Conservation (phyloP, 2,888 invertebrate species). For the Blastobasis lacticolella region DNA sequence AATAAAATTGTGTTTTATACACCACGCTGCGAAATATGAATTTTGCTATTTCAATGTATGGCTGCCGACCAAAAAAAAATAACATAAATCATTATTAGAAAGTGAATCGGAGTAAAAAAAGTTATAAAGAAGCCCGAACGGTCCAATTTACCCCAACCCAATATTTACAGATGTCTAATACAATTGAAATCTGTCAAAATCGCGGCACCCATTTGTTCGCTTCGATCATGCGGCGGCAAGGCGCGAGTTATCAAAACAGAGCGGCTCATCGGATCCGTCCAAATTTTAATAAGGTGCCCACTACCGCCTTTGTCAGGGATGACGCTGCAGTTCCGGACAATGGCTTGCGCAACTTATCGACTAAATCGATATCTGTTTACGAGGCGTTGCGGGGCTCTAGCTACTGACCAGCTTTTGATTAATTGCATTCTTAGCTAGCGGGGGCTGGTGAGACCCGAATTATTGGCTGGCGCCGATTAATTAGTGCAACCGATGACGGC, state of each 20-base stretch:
- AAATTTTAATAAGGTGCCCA: slow-evolving; percentile 73
- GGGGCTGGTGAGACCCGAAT: slow-evolving; percentile 37
- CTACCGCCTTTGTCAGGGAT: slow-evolving; percentile 67
- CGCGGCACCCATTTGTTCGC: slow-evolving; percentile 38
- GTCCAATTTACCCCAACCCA: slow-evolving; percentile 37
- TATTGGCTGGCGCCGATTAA: slow-evolving; percentile 67
- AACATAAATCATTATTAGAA: no score
- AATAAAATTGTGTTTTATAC: no score
- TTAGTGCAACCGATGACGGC: slow-evolving; percentile 60
- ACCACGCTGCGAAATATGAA: no score
- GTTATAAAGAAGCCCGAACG: slow-evolving; percentile 12
- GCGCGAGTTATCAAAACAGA: slow-evolving; percentile 68
- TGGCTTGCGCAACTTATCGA: slow-evolving; percentile 71
- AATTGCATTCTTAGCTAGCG: slow-evolving; percentile 61
- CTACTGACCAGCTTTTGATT: slow-evolving; percentile 73
- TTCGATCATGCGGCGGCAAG: slow-evolving; percentile 43
- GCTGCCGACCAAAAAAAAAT: no score
- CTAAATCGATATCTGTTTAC: slow-evolving; percentile 72
- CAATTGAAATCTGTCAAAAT: slow-evolving; percentile 51
- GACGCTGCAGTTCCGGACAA: slow-evolving; percentile 65
- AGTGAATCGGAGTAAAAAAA: not conserved
- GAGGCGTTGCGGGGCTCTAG: slow-evolving; percentile 68
- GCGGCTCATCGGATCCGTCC: slow-evolving; percentile 62
- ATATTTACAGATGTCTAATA: slow-evolving; percentile 47
- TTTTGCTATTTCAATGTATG: no score